phyloP scores from a whole-genome alignment of 2,888 invertebrate species.

The Euproctis similis region DNA sequence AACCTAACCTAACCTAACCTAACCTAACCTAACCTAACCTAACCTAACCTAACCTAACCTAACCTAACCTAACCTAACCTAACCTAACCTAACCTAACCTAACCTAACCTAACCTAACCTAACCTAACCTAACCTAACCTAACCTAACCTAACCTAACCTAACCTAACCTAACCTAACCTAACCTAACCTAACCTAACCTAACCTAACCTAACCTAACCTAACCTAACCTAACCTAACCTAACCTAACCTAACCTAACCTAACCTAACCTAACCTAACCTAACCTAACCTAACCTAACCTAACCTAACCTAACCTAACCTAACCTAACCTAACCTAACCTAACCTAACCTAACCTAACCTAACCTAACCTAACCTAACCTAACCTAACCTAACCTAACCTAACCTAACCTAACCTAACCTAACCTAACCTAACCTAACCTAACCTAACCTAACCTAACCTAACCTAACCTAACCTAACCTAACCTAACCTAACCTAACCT shows the following conservation, averaged over 20 bases:
- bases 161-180: slow-evolving; percentile 6
- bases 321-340: slow-evolving; percentile 4
- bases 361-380: slow-evolving; percentile 4
- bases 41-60: slow-evolving; percentile 6
- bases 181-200: slow-evolving; percentile 5
- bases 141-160: slow-evolving; percentile 6
- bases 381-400: slow-evolving; percentile 4
- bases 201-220: slow-evolving; percentile 4
- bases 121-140: slow-evolving; percentile 6
- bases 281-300: slow-evolving; percentile 4
- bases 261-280: slow-evolving; percentile 4
- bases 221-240: slow-evolving; percentile 4
- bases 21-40: slow-evolving; percentile 6
- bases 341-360: slow-evolving; percentile 4
- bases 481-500: slow-evolving; percentile 4
- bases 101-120: slow-evolving; percentile 6
- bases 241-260: slow-evolving; percentile 4
- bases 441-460: slow-evolving; percentile 4
- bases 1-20: slow-evolving; percentile 6
- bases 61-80: slow-evolving; percentile 6
- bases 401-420: slow-evolving; percentile 4
- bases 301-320: slow-evolving; percentile 4
- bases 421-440: slow-evolving; percentile 4
- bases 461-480: slow-evolving; percentile 4
- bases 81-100: slow-evolving; percentile 6